phyloP scores from a whole-genome alignment of 1,140 invertebrate species.

The Tyrophagus putrescentiae region DNA sequence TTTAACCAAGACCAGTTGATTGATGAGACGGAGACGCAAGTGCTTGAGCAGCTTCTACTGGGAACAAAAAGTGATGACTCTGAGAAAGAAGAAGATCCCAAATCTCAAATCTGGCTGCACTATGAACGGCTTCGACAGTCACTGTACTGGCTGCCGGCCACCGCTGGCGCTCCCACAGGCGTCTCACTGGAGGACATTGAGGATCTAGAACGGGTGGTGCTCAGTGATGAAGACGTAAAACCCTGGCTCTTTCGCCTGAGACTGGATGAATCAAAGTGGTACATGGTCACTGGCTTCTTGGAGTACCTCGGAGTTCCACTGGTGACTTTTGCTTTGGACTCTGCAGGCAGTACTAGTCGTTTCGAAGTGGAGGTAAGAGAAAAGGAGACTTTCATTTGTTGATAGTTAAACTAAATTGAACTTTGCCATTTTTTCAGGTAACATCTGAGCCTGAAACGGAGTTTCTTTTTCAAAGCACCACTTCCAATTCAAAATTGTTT shows the following conservation, averaged over 20 bases:
- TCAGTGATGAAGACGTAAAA: conserved; percentile 35
- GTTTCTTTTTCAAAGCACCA: too few relatives aligned
- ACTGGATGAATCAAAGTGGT: conserved; percentile 29
- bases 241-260: conserved; percentile 31
- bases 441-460: too few relatives aligned
- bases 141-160: conserved; percentile 37
- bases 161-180: conserved; percentile 27
- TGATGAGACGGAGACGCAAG: conserved; percentile 29
- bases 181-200: conserved; percentile 32
- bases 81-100: background rate
- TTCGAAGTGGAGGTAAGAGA: conserved; percentile 12
- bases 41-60: conserved; percentile 26
- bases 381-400: too few relatives aligned
- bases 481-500: too few relatives aligned
- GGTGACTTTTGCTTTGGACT: background rate
- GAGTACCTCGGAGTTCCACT: conserved; percentile 31
- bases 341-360: background rate
- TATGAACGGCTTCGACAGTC: conserved; percentile 34
- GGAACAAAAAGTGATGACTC: background rate
- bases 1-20: conserved; percentile 24
- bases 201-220: conserved; percentile 37
- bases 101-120: conserved; percentile 33
- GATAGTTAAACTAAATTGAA: too few relatives aligned
- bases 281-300: conserved; percentile 32
- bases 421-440: too few relatives aligned